Conservation (phyloP, 2,113 vertebrate genomes). For the Amblyornis subalaris region DNA sequence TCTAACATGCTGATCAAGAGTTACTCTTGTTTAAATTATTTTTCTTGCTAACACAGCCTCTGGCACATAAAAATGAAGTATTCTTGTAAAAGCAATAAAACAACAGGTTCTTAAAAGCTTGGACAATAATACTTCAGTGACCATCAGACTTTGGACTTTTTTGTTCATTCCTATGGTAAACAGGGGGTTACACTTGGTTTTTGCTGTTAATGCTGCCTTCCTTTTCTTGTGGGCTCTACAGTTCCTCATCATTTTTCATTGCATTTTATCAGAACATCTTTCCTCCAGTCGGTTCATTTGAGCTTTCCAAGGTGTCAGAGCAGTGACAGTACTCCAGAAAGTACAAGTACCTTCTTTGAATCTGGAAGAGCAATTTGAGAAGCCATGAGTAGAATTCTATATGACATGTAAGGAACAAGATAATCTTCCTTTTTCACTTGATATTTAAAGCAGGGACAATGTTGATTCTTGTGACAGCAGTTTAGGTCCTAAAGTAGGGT, state of each 20-base stretch:
- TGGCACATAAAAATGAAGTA: background rate
- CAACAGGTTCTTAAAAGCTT: background rate
- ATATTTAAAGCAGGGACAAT: slow-evolving; percentile 32
- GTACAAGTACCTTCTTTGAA: background rate
- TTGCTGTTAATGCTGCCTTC: background rate
- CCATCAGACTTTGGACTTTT: background rate
- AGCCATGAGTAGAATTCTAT: slow-evolving; percentile 2
- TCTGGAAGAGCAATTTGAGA: background rate
- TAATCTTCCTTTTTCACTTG: slow-evolving; percentile 23
- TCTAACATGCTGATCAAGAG: background rate
- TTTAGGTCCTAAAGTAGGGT: slow-evolving; percentile 13
- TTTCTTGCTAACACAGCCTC: background rate
- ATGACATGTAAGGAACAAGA: slow-evolving; percentile 11
- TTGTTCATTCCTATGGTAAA: background rate
- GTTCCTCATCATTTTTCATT: background rate
- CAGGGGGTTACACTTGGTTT: background rate
- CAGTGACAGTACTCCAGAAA: background rate
- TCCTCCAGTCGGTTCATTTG: background rate
- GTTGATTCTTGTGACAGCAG: slow-evolving; percentile 23
- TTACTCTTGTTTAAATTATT: background rate
- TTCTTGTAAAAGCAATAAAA: background rate
- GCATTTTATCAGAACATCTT: background rate
- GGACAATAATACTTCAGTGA: background rate
- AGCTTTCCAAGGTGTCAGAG: background rate
- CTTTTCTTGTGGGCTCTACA: background rate